Conservation (phyloP, 2,797 vertebrate genomes). For the Delichon dasypus region DNA sequence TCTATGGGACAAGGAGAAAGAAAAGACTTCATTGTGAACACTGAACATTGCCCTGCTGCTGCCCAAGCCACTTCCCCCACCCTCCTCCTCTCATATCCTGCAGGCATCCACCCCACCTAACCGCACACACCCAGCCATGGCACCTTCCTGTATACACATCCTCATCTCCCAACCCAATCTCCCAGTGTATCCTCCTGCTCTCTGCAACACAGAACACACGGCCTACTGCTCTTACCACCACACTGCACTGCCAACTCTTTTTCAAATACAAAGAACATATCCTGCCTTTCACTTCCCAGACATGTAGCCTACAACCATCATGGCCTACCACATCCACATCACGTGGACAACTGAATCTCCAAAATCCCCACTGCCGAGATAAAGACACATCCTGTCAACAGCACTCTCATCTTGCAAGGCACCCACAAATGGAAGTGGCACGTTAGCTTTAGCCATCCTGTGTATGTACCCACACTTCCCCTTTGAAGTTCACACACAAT, state of each 20-base stretch:
- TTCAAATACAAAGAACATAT: neutral
- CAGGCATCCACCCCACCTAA: neutral
- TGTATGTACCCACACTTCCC: neutral
- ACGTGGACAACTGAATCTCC: constrained; percentile 6
- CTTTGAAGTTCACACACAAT: neutral
- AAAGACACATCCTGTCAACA: constrained; percentile 46
- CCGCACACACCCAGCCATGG: fast-evolving
- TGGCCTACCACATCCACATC: constrained; percentile 35
- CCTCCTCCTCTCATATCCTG: neutral
- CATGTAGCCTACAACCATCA: neutral
- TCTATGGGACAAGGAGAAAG: constrained; percentile 74
- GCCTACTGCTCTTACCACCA: neutral
- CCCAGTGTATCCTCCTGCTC: neutral
- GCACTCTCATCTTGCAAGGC: neutral
- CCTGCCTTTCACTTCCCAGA: neutral
- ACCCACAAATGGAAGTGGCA: constrained; percentile 20
- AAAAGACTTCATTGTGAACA: neutral
- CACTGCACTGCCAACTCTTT: neutral
- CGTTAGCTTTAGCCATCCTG: neutral
- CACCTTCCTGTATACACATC: neutral
- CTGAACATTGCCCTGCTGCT: neutral
- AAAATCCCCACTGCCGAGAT: neutral
- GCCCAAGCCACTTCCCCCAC: neutral
- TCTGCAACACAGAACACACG: neutral
- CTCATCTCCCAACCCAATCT: neutral